Base-by-base conservation (phyloP, 2,888 invertebrate species). In the Gisinianus flammeolus region DNA sequence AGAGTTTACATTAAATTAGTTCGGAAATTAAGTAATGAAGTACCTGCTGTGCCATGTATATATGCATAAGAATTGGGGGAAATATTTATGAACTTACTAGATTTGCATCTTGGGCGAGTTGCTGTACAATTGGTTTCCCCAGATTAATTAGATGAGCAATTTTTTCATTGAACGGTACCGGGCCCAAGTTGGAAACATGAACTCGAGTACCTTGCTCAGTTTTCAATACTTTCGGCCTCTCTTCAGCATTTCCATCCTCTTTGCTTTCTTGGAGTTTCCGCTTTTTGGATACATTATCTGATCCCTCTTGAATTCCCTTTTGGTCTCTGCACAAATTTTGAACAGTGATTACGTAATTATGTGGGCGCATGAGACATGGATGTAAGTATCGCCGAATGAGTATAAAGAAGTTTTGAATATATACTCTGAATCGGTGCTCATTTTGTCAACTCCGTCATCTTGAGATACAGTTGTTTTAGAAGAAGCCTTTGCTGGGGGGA, bases 111-210 rank as follows among this genome's bases (percentile, higher is more conserved):
- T 31, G 31, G 16, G 31, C 33, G 2, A 67, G 67, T 33, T 67
- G 67, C 12, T 28, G 31, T 19, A 67, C 33, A 2, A 33, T n/a
- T 4, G 67, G 67, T 67, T 67, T 67, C n/a, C 67, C 67, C 22
- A 67, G 19, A 22, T 33, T 67, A 22, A 67, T 33, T n/a, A 67
- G 3, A 22, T 67, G 31, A 8, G 26, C 35, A 67, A 67, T 19
- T 67, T 67, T 67, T 6, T 31, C 67, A 33, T 67, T 67, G 31
- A 16, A 30, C 31, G 28, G n/a, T 16, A 67, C 67, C 33, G 67
- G 35, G 28, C 62, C 62, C 1, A 4, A 12, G 10, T 24, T 12
- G 4, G 62, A 62, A 4, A 62, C 62, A 16, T 62, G 62, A 5
- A 62, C 12, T 10, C 62, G 22, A 28, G 28, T 62, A 12, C 62